A percentile compares a stretch with the other conserved stretches of the same genome.
Conservation (phyloP, 2,888 invertebrate species). For the Carabus problematicus region DNA sequence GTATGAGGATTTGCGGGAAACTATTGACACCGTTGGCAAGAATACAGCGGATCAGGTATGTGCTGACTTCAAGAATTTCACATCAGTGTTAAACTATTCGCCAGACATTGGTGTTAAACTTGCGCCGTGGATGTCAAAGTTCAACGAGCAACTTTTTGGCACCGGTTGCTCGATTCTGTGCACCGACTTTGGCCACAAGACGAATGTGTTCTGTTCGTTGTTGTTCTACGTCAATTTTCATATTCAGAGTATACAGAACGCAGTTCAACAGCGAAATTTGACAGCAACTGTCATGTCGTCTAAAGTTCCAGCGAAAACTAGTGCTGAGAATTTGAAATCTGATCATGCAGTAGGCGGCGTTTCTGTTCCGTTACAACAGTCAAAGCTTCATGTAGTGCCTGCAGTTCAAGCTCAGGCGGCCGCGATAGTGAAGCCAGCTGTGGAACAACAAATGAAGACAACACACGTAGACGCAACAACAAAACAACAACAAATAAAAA, state of each 20-base stretch:
- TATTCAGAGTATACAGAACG: constrained; percentile 6
- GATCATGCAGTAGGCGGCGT: too few relatives aligned
- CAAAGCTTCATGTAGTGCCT: too few relatives aligned
- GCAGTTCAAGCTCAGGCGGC: too few relatives aligned
- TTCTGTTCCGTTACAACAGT: too few relatives aligned
- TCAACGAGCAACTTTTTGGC: constrained; percentile 17
- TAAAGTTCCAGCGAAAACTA: too few relatives aligned
- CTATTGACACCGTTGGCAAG: constrained; percentile 2
- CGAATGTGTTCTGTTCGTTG: constrained; percentile 29
- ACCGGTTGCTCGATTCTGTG: constrained; percentile 12
- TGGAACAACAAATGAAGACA: too few relatives aligned
- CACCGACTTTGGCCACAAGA: not conserved
- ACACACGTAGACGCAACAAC: too few relatives aligned
- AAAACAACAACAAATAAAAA: too few relatives aligned
- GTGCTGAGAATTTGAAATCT: too few relatives aligned
- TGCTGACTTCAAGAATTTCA: constrained; percentile 7
- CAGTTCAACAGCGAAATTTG: not conserved
- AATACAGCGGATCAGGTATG: constrained; percentile 5
- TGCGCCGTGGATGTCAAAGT: constrained; percentile 1
- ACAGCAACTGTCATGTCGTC: not conserved
- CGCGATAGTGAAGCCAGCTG: too few relatives aligned
- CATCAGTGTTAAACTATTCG: not conserved
- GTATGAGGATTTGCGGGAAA: constrained; percentile 13
- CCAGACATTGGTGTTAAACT: too few relatives aligned
- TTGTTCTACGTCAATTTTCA: constrained; percentile 22